phyloP scores from a whole-genome alignment of 2,888 invertebrate genomes.

The Abrostola tripartita region DNA sequence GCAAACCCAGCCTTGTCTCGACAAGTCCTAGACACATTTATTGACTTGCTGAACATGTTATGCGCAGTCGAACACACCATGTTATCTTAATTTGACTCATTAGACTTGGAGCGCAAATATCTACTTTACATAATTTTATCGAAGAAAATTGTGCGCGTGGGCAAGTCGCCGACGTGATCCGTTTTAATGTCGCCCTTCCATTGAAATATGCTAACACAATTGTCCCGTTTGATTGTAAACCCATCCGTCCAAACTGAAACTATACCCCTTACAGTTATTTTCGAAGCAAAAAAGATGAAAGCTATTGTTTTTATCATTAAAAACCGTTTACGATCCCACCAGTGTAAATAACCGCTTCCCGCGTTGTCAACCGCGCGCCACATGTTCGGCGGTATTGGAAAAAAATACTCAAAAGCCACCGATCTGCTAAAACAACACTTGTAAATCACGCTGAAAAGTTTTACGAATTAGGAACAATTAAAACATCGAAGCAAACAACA shows the following conservation, averaged over 20 bases:
- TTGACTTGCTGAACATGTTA: slow-evolving; percentile 76
- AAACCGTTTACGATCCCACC: slow-evolving; percentile 71
- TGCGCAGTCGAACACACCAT: slow-evolving; percentile 65
- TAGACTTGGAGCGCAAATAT: slow-evolving; percentile 78
- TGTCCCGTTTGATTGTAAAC: slow-evolving; percentile 56
- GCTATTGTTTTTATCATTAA: slow-evolving; percentile 67
- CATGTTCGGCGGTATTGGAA: slow-evolving; percentile 66
- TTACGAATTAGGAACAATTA: slow-evolving; percentile 87
- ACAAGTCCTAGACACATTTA: slow-evolving; percentile 75
- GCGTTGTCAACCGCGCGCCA: slow-evolving; percentile 57
- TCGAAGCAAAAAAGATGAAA: slow-evolving; percentile 43
- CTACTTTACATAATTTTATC: slow-evolving; percentile 85
- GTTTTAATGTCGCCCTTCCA: slow-evolving; percentile 78
- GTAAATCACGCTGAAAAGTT: slow-evolving; percentile 85
- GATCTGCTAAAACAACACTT: slow-evolving; percentile 78
- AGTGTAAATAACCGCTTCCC: slow-evolving; percentile 72
- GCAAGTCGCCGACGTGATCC: slow-evolving; percentile 73
- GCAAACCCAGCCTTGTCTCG: slow-evolving; percentile 66
- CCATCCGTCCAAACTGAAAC: slow-evolving; percentile 47
- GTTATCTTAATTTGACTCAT: slow-evolving; percentile 84
- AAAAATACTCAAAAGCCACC: slow-evolving; percentile 68
- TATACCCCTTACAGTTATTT: slow-evolving; percentile 42
- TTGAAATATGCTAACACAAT: slow-evolving; percentile 76
- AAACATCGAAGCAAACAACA: slow-evolving; percentile 87
- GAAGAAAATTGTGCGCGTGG: slow-evolving; percentile 83